Percentiles rank a stretch among this genome's conserved stretches.
Conservation (phyloP, 2,797 vertebrate species). For the Acrocephalus scirpaceus region DNA sequence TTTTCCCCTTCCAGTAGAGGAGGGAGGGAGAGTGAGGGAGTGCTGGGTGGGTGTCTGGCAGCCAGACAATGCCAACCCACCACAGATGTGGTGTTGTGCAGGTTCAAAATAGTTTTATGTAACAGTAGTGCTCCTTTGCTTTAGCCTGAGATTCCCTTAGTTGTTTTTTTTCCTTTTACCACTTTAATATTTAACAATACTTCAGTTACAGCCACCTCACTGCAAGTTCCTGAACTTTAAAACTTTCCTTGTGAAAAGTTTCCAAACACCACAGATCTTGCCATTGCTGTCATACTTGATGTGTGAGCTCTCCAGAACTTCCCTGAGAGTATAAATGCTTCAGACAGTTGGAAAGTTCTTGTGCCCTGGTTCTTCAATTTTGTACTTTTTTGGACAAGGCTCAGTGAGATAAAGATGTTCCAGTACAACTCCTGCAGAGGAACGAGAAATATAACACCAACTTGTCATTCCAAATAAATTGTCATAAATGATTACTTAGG, state of each 20-base stretch:
- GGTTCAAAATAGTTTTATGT: neutral
- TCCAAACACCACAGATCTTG: neutral
- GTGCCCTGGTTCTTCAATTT: neutral
- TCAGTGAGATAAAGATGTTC: slow-evolving; percentile 35
- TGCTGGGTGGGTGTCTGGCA: neutral
- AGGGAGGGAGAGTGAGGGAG: neutral
- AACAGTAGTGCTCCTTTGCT: neutral
- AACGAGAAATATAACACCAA: neutral
- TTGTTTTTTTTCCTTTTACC: neutral
- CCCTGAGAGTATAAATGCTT: neutral
- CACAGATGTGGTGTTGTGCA: neutral
- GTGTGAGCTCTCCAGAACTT: neutral
- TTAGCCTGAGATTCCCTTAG: neutral
- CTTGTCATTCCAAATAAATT: neutral
- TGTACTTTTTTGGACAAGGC: neutral
- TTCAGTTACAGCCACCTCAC: neutral
- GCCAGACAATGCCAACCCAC: neutral
- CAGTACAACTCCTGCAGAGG: neutral
- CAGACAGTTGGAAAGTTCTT: neutral
- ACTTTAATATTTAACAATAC: neutral
- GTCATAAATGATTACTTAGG: neutral
- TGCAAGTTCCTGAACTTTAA: neutral
- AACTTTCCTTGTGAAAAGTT: neutral
- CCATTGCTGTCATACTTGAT: neutral
- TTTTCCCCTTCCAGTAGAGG: neutral